Percentiles rank a stretch among this genome's conserved stretches.
Conservation (phyloP, 1,140 invertebrate genomes). For the Tribolium madens region DNA sequence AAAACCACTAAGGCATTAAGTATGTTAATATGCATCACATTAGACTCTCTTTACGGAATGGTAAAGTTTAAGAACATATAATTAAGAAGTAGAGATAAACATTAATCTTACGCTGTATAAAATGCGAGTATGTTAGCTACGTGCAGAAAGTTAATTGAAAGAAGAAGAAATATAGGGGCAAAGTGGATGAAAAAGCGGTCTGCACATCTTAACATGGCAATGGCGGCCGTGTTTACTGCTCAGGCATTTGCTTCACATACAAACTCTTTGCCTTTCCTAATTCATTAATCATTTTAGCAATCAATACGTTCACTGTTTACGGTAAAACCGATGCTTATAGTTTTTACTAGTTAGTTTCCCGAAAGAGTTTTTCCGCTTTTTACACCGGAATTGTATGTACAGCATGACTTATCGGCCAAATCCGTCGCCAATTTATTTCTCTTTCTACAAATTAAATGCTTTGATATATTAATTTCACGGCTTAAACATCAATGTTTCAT, state of each 20-base stretch:
- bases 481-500: slow-evolving; percentile 3
- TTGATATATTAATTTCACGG: slow-evolving; percentile 25
- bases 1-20: slow-evolving; percentile 25
- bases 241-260: slow-evolving; percentile 39
- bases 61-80: slow-evolving; percentile 31
- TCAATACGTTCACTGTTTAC: slow-evolving; percentile 36
- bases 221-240: slow-evolving; percentile 36
- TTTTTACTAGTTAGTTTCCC: slow-evolving; percentile 2
- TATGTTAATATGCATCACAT: slow-evolving; percentile 20
- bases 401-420: background rate
- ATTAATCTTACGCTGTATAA: slow-evolving; percentile 42
- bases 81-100: slow-evolving; percentile 45
- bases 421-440: slow-evolving; percentile 4
- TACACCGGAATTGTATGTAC: background rate
- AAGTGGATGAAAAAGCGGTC: slow-evolving; percentile 45
- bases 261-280: slow-evolving; percentile 31
- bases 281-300: slow-evolving; percentile 44
- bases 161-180: slow-evolving; percentile 41
- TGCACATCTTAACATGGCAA: slow-evolving; percentile 41
- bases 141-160: slow-evolving; percentile 49
- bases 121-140: slow-evolving; percentile 36
- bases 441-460: slow-evolving; percentile 4
- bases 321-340: slow-evolving; percentile 8
- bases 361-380: slow-evolving; percentile 14
- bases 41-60: slow-evolving; percentile 23